These are phyloP conservation scores for Helogale parvula DNA, from an alignment of 2,113 vertebrate species.

Conservation along the genomic window DNA sequence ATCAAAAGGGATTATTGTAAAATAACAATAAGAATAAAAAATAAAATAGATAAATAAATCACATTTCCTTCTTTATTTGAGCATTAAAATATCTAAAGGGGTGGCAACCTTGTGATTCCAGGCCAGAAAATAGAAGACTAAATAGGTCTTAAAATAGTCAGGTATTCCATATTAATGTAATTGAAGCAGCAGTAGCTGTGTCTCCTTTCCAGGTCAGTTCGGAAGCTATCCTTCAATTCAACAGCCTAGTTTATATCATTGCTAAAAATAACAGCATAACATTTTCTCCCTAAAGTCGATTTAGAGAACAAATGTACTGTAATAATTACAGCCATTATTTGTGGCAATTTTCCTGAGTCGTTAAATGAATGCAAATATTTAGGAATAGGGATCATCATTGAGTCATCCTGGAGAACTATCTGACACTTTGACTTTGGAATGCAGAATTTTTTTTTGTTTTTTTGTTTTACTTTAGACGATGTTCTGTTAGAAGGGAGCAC, in stretches of 20 bases:
- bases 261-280: conserved; percentile 73
- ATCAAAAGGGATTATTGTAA: conserved; percentile 13
- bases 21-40: conserved; percentile 14
- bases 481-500: conserved; percentile 12
- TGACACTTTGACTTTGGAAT: conserved; percentile 68
- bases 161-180: conserved; percentile 66
- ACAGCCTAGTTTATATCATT: conserved; percentile 61
- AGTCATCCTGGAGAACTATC: conserved; percentile 52
- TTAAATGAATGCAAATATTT: conserved; percentile 75
- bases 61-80: conserved; percentile 21
- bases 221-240: conserved; percentile 67
- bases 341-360: conserved; percentile 63
- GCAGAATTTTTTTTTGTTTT: neutral
- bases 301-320: conserved; percentile 75
- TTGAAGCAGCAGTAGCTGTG: conserved; percentile 33
- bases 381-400: conserved; percentile 27
- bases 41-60: neutral
- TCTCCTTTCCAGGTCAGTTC: conserved; percentile 71
- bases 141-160: conserved; percentile 65
- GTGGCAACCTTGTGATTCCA: conserved; percentile 20
- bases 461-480: neutral
- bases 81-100: neutral
- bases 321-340: conserved; percentile 78
- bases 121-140: conserved; percentile 21
- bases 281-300: conserved; percentile 71